Percentiles rank a stretch among this genome's conserved stretches.
Evolutionary conservation across 2,113 vertebrate genomes (phyloP).

Genomic region (Mus pahari): DNA sequence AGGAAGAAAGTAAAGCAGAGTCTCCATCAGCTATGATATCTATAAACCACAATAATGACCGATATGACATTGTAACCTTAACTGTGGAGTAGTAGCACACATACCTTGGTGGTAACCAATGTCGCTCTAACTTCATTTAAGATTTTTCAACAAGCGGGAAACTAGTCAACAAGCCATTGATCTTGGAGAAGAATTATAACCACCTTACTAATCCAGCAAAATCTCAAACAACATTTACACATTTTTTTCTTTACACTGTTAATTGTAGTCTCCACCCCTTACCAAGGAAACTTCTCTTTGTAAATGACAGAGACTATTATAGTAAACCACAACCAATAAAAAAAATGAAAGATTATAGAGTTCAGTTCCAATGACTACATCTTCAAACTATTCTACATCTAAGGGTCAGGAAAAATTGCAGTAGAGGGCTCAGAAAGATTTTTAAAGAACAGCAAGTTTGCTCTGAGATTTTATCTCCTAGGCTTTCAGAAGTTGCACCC

Average conservation of each 20-base stretch:
- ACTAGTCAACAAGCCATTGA: background rate
- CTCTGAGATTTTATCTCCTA: background rate
- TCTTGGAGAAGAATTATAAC: background rate
- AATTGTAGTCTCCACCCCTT: background rate
- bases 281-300: background rate
- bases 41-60: background rate
- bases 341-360: background rate
- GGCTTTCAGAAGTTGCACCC: background rate
- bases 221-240: background rate
- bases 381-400: background rate
- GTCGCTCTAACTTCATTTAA: background rate
- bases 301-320: background rate
- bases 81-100: background rate
- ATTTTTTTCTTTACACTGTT: background rate
- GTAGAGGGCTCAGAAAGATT: background rate
- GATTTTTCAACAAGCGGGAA: background rate
- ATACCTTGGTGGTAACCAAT: background rate
- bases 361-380: background rate
- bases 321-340: background rate
- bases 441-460: background rate
- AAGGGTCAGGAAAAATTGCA: background rate
- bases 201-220: background rate
- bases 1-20: background rate
- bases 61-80: too few relatives aligned
- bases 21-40: background rate